Percentiles rank a stretch among this genome's conserved stretches.
phyloP scores from a whole-genome alignment of 2,888 invertebrate genomes.

The Diaphora mendica region DNA sequence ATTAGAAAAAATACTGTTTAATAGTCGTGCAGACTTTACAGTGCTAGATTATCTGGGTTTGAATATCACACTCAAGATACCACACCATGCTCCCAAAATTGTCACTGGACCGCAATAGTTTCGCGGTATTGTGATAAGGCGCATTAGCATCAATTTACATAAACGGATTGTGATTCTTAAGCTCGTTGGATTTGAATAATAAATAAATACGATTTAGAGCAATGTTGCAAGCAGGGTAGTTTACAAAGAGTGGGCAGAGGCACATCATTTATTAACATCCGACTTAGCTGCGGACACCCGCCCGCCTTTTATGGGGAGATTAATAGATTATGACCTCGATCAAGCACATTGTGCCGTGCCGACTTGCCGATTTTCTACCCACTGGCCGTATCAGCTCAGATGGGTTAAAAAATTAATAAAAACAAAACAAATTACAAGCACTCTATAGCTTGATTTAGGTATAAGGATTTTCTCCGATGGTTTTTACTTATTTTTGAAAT shows the following conservation, averaged over 20 bases:
- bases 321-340: slow-evolving; percentile 67
- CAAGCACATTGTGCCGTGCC: slow-evolving; percentile 48
- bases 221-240: slow-evolving; percentile 38
- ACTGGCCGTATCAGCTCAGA: background rate
- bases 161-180: slow-evolving; percentile 74
- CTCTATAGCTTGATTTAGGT: background rate
- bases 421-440: background rate
- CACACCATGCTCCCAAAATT: slow-evolving; percentile 21
- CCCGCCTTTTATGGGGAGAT: slow-evolving; percentile 62
- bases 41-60: background rate
- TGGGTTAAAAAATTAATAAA: slow-evolving; percentile 3
- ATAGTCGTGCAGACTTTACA: background rate
- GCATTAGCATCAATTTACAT: slow-evolving; percentile 77
- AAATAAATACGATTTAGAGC: slow-evolving; percentile 63
- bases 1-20: background rate
- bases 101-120: slow-evolving; percentile 52
- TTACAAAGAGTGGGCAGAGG: slow-evolving; percentile 53
- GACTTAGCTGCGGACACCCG: slow-evolving; percentile 53
- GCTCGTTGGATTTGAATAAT: slow-evolving; percentile 74
- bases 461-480: background rate
- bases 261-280: slow-evolving; percentile 66
- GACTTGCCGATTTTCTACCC: slow-evolving; percentile 29
- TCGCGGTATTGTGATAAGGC: slow-evolving; percentile 43
- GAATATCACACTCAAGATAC: slow-evolving; percentile 5
- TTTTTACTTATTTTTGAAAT: background rate